These are phyloP conservation scores for Meriones psammophilus DNA, from an alignment of 2,797 vertebrate genomes.

Conservation along the genomic window DNA sequence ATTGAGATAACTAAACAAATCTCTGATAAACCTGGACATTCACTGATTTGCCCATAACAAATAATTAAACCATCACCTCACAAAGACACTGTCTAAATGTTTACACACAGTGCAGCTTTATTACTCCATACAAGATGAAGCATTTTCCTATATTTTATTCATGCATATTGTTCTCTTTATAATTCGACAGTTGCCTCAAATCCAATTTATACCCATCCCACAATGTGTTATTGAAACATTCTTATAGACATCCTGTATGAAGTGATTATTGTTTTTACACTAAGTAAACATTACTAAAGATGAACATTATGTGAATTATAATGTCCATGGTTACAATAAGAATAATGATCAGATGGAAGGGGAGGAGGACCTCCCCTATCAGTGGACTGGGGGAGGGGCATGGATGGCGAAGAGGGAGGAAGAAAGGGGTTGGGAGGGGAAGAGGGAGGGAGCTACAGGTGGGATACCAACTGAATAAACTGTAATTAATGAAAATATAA, in stretches of 20 bases:
- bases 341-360: background rate
- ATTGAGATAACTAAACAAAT: background rate
- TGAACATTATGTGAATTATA: background rate
- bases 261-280: background rate
- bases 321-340: background rate
- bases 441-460: too few relatives aligned
- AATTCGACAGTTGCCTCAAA: background rate
- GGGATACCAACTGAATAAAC: too few relatives aligned
- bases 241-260: background rate
- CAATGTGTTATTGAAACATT: background rate
- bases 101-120: background rate
- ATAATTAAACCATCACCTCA: background rate
- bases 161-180: background rate
- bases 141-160: background rate
- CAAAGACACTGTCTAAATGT: background rate
- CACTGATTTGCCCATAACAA: background rate
- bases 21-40: background rate
- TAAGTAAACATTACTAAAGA: background rate
- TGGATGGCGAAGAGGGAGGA: too few relatives aligned
- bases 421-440: too few relatives aligned
- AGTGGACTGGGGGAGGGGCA: too few relatives aligned
- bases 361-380: too few relatives aligned
- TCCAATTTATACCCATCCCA: background rate
- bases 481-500: too few relatives aligned
- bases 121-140: background rate